A percentile compares a stretch with the other conserved stretches of the same genome.
Evolutionary conservation across 2,113 vertebrate genomes (phyloP).

Genomic region (Synodontis membranacea): DNA sequence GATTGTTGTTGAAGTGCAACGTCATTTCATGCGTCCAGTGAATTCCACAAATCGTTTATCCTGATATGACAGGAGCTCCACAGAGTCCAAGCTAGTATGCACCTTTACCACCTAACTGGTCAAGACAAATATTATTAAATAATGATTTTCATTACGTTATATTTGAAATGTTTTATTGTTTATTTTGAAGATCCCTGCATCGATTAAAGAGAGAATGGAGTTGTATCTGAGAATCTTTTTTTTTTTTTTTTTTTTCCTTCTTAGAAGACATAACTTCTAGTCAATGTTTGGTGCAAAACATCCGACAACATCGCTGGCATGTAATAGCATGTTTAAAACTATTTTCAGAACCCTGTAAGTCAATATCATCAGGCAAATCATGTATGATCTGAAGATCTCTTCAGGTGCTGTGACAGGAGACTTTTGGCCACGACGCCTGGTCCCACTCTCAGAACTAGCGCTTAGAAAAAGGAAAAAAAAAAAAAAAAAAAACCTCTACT

Average conservation of each 20-base stretch:
- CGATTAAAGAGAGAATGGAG: neutral
- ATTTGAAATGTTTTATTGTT: too few species aligned
- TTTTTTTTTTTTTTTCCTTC: neutral
- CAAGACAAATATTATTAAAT: too few species aligned
- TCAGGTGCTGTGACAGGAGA: neutral
- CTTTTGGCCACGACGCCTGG: neutral
- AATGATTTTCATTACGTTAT: too few species aligned
- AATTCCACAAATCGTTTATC: neutral
- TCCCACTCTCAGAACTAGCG: neutral
- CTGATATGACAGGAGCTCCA: neutral
- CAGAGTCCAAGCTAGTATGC: neutral
- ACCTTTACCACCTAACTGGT: too few species aligned
- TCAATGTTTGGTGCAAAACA: neutral
- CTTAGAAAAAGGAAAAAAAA: slow-evolving; percentile 8
- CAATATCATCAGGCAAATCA: neutral
- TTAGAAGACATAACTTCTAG: neutral
- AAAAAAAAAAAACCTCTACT: too few species aligned
- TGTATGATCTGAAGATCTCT: neutral
- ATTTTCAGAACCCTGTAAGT: neutral
- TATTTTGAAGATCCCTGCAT: too few species aligned
- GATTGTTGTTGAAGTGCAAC: neutral
- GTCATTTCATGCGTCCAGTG: neutral
- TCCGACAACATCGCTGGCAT: neutral
- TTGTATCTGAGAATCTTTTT: neutral
- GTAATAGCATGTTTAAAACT: neutral